Base-by-base conservation (phyloP, 2,113 vertebrate genomes). In the Etheostoma spectabile region DNA sequence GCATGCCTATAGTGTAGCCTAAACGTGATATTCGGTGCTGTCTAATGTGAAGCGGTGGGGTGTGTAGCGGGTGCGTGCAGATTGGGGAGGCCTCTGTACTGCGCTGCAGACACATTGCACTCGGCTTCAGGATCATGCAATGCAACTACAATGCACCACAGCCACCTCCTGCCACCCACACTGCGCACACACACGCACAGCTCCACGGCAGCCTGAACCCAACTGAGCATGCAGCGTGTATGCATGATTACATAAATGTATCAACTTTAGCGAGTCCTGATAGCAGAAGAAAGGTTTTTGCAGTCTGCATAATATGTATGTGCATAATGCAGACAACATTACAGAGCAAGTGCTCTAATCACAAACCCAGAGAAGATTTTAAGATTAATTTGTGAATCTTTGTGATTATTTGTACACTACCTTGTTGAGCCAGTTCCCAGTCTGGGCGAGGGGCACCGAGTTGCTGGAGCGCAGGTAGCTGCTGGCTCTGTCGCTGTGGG, bases 121-220 rank as follows among this genome's bases (percentile, higher is more conserved):
- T 93, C 88, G 77, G 89, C 89, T 85, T 88, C 90, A 93, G 93
- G 93, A 95, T 97, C 97, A 96, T 99, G 98, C 98, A 99, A 99
- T 99, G 98, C 98, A 99, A 99, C 98, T 98, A 99, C 98, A 99
- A 99, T 99, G 98, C 98, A 99, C 98, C 91, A 91, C 92, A 92
- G 86, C 91, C 88, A 93, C 88, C 92, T 91, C 90, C 91, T 84
- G 74, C 79, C 82, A 91, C 86, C 85, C 83, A 86, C 85, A 89
- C 85, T 70, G 74, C 14, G 24, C 80, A 8, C 80, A 62, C 49
- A 63, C 63, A 67, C 78, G 6, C 82, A 59, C 48, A 60, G 72
- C 69, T 77, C 69, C 75, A 72, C 45, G 13, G 24, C 63, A 76
- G 33, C 73, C 71, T 45, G 49, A 14, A 70, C 51, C n/a, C 66